Percentiles rank a stretch among this genome's conserved stretches.
phyloP scores from a whole-genome alignment of 2,113 vertebrate species.

The Dunckerocampus dactyliophorus region DNA sequence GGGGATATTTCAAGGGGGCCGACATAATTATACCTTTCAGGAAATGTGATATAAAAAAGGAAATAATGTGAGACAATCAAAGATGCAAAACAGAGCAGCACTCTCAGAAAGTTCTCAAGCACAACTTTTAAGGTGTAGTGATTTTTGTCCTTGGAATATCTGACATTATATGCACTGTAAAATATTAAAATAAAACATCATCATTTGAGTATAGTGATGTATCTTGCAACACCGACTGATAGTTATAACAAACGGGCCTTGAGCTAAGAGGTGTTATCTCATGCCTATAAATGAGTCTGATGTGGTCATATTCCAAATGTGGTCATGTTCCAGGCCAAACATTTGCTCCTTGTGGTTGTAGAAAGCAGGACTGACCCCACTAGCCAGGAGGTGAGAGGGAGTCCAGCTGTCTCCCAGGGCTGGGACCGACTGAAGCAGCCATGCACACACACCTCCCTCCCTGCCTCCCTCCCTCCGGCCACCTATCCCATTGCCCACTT shows the following conservation, averaged over 20 bases:
- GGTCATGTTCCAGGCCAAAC: constrained; percentile 38
- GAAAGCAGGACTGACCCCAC: constrained; percentile 41
- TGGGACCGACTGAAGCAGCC: constrained; percentile 39
- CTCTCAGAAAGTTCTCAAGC: constrained; percentile 41
- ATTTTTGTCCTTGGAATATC: constrained; percentile 3
- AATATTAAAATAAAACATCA: constrained; percentile 1
- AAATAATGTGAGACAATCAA: constrained; percentile 63
- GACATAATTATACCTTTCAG: constrained; percentile 79
- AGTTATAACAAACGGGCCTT: not conserved
- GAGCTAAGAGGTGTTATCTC: not conserved
- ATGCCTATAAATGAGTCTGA: constrained; percentile 13
- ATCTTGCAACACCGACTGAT: not conserved
- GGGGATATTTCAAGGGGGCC: constrained; percentile 72
- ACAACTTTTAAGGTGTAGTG: constrained; percentile 23
- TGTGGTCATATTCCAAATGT: constrained; percentile 9
- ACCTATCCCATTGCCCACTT: constrained; percentile 46
- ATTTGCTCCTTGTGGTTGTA: constrained; percentile 45
- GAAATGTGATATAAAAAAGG: constrained; percentile 60
- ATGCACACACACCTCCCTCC: constrained; percentile 6
- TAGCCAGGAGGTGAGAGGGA: constrained; percentile 57
- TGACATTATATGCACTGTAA: not conserved
- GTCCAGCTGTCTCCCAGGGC: constrained; percentile 67
- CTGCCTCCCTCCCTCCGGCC: not conserved
- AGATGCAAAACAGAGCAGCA: constrained; percentile 56
- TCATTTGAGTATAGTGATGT: not conserved